These are phyloP conservation scores for Macrosoma leucophasiata DNA, from an alignment of 2,888 invertebrate species.

Conservation along the genomic window DNA sequence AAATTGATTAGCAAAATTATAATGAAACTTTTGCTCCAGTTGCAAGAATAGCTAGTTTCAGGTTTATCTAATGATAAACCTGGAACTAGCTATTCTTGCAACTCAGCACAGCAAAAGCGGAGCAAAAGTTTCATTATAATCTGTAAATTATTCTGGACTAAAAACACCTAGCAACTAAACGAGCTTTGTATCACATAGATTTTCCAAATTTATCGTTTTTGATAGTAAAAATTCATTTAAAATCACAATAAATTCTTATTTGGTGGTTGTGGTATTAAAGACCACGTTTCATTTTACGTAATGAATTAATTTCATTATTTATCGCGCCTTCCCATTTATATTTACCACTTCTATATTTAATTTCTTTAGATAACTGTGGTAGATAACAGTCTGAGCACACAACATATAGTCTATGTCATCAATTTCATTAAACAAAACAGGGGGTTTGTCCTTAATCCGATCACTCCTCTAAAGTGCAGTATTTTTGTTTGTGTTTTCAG, in stretches of 20 bases:
- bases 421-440: slow-evolving; percentile 34
- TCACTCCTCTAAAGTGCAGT: slow-evolving; percentile 17
- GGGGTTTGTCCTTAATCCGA: slow-evolving; percentile 14
- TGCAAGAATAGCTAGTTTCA: no score
- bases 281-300: slow-evolving; percentile 27
- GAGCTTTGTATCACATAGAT: slow-evolving; percentile 26
- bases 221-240: slow-evolving; percentile 25
- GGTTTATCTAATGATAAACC: slow-evolving; percentile 27
- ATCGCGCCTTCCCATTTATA: slow-evolving; percentile 20
- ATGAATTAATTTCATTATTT: slow-evolving; percentile 24
- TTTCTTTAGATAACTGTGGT: slow-evolving; percentile 19
- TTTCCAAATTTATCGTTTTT: slow-evolving; percentile 27
- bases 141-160: slow-evolving; percentile 27
- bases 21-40: no score
- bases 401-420: slow-evolving; percentile 13
- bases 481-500: slow-evolving; percentile 7
- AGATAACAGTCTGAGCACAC: slow-evolving; percentile 15
- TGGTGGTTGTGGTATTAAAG: slow-evolving; percentile 21
- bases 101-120: no score
- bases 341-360: slow-evolving; percentile 19
- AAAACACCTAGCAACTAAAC: slow-evolving; percentile 33
- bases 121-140: slow-evolving; percentile 33
- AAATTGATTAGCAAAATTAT: slow-evolving; percentile 28
- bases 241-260: slow-evolving; percentile 28
- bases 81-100: slow-evolving; percentile 28